A percentile compares a stretch with the other conserved stretches of the same genome.
Evolutionary conservation across 2,113 vertebrate genomes (phyloP).

Genomic region (Melanerpes formicivorus): DNA sequence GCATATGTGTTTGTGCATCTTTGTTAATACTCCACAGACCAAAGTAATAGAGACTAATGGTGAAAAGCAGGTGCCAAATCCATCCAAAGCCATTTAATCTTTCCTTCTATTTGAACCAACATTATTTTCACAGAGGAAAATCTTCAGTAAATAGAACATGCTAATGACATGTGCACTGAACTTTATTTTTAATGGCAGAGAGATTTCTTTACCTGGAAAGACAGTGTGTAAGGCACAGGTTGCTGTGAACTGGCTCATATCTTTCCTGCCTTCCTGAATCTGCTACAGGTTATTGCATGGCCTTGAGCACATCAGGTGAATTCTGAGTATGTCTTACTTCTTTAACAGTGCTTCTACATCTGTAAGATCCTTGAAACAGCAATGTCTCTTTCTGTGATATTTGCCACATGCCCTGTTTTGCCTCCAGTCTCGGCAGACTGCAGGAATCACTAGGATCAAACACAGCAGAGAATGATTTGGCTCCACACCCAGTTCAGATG

Average conservation of each 20-base stretch:
- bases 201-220: constrained; percentile 1
- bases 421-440: not conserved
- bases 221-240: not conserved
- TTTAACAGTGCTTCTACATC: not conserved
- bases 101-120: constrained; percentile 29
- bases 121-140: constrained; percentile 39
- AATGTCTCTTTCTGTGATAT: not conserved
- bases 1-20: not conserved
- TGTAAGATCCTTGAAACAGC: not conserved
- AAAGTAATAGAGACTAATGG: not conserved
- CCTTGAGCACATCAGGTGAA: not conserved
- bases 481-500: not conserved
- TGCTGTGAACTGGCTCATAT: not conserved
- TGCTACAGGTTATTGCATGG: not conserved
- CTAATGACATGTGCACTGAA: not conserved
- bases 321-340: not conserved
- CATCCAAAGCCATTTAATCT: not conserved
- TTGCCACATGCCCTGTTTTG: not conserved
- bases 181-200: constrained; percentile 23
- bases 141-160: constrained; percentile 17
- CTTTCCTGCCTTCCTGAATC: not conserved
- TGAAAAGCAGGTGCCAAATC: not conserved
- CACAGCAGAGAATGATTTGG: not conserved
- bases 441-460: not conserved
- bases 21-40: not conserved